Base-by-base conservation (phyloP, 2,113 vertebrate species). In the Hystrix brachyura region DNA sequence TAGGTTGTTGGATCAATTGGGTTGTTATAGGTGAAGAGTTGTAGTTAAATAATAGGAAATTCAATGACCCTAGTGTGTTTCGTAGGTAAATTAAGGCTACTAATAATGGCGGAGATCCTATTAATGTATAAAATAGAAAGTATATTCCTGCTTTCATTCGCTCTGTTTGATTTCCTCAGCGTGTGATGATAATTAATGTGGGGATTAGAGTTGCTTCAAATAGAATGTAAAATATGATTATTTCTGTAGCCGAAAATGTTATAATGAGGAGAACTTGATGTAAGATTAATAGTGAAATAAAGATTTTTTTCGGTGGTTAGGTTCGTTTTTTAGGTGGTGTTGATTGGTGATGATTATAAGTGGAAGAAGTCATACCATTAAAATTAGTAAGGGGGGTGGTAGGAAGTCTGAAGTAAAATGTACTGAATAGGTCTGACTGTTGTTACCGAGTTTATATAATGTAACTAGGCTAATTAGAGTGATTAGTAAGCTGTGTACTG, bases 61-160 rank as follows among this genome's bases (percentile, higher is more conserved):
- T 65, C 21, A 86, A 6, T 0, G 62, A 12, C 2, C 84, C 84
- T n/a, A 25, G 0, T 1, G 18, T 3, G 4, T 51, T 67, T 12
- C n/a, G 19, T 1, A 15, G 34, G 10, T 51, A 69, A 0, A 67
- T 19, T 3, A 86, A 18, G 2, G 46, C 32, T 23, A 53, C 23
- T 21, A 69, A 4, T 0, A 86, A 19, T 0, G 48, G 84, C 0
- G 55, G 51, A 0, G 85, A 57, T 2, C 64, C 51, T 25, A 18
- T 0, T 25, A 69, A 7, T 1, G 51, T 71, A 2, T 87, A 71
- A 4, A 86, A 62, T 7, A 83, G 59, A 9, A 83, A 62, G 9
- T 83, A 83, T 1, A n/a, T 3, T 27, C 59, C 82, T 14, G 85
- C 34, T 2, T 87, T 74, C 2, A 74, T n/a, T 74, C 69, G 29